A percentile compares a stretch with the other conserved stretches of the same genome.
These are phyloP conservation scores for Rhodophaea formosa DNA, from an alignment of 2,888 invertebrate genomes.

Conservation along the genomic window DNA sequence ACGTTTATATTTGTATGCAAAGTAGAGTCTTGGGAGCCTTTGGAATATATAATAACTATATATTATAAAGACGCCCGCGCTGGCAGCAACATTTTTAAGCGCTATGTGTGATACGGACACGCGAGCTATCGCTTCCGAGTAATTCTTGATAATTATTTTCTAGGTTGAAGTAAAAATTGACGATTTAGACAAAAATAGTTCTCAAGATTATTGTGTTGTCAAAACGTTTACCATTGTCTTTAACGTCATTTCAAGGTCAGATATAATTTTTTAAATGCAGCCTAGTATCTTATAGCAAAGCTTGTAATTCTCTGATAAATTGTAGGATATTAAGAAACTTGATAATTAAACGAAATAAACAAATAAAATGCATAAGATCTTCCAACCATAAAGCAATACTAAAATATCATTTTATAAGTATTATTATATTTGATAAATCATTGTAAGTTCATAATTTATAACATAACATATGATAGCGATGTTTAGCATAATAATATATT, in stretches of 20 bases:
- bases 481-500: constrained; percentile 20
- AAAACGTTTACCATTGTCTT: too few relatives aligned
- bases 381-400: constrained; percentile 69
- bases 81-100: constrained; percentile 50
- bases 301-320: constrained; percentile 16
- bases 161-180: neutral
- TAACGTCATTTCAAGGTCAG: constrained; percentile 28
- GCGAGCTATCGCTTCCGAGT: too few relatives aligned
- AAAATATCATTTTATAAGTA: constrained; percentile 58
- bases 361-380: constrained; percentile 45
- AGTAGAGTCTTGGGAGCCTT: constrained; percentile 72
- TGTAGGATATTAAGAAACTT: constrained; percentile 17
- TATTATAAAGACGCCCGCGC: constrained; percentile 51
- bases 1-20: constrained; percentile 72
- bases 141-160: too few relatives aligned
- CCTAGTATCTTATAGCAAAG: constrained; percentile 9
- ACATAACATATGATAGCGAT: constrained; percentile 34
- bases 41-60: constrained; percentile 50
- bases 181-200: neutral
- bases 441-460: constrained; percentile 32
- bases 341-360: constrained; percentile 20
- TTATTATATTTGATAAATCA: constrained; percentile 35
- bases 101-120: neutral
- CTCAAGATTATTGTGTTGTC: neutral
- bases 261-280: constrained; percentile 8